phyloP scores from a whole-genome alignment of 2,888 invertebrate species.

The Deroplatys truncata region DNA sequence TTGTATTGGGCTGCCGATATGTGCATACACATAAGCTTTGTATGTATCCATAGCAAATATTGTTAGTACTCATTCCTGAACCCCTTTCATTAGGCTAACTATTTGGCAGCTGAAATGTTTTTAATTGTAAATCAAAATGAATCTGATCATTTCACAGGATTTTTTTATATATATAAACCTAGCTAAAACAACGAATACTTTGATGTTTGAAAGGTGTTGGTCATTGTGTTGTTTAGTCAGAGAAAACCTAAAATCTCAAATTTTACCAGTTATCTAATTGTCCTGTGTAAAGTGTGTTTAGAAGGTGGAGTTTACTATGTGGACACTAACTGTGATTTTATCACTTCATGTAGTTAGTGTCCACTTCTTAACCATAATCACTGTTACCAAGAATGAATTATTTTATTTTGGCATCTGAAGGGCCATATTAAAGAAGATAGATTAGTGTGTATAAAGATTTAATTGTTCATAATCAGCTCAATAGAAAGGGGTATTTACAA shows the following conservation, averaged over 20 bases:
- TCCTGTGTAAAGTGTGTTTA: slow-evolving; percentile 24
- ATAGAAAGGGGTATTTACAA: neutral
- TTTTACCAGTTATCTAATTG: slow-evolving; percentile 11
- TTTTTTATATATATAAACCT: neutral
- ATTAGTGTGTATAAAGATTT: neutral
- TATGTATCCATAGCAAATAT: neutral
- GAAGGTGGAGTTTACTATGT: neutral
- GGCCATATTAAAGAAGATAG: neutral
- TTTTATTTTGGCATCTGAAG: neutral
- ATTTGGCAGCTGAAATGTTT: neutral
- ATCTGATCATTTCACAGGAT: neutral
- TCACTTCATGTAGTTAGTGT: neutral
- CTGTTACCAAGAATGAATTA: slow-evolving; percentile 1
- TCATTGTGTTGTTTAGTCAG: slow-evolving; percentile 21
- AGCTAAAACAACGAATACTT: slow-evolving; percentile 7
- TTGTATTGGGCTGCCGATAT: neutral
- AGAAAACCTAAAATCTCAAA: neutral
- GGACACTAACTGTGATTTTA: neutral
- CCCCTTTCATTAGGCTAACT: neutral
- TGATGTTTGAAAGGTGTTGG: slow-evolving; percentile 12
- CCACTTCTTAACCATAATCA: neutral
- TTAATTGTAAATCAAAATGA: neutral
- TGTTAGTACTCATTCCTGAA: neutral
- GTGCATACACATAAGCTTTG: neutral
- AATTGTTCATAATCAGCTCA: neutral